Evolutionary conservation across 2,797 vertebrate genomes (phyloP), one percentile per base, ranked within the genome.

Genomic region (Echeneis naucrates): DNA sequence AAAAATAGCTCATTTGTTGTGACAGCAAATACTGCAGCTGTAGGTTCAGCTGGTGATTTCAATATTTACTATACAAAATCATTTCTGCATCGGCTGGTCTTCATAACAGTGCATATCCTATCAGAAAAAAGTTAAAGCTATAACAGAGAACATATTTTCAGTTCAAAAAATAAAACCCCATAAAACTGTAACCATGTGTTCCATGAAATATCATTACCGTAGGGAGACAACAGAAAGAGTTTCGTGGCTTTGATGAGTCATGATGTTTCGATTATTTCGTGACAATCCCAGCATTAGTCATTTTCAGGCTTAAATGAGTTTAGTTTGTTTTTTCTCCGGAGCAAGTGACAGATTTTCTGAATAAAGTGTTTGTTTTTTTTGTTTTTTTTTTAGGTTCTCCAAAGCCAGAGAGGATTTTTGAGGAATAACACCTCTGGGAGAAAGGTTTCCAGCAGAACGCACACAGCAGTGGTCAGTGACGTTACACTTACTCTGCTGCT

Each of bases 391-490:
- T 16, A 42, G 40, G 7, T 42, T 19, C 38, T 12, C 6, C 14
- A 7, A 16, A 42, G 16, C 4, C 40, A 12, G 35, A 37, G 35
- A 42, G 40, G 14, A 42, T 3, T 37, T 42, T 6, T 42, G 40
- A 61, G 21, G 24, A 11, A 44, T 37, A 53, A 67, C 1, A 30
- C 35, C 19, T 45, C 30, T 8, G 52, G 24, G 23, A 47, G 38
- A 69, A 68, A 67, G 48, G 30, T 48, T 58, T 57, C 37, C 68
- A 60, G 53, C 42, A 64, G 68, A 62, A 23, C 23, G 61, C 61
- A 63, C 67, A 68, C 3, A 63, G 50, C 12, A 59, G 53, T 17
- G 72, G 64, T 30, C 5, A 11, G 44, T 75, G 81, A 84, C 16
- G 55, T 65, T 50, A 13, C 23, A 23, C n/a, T n/a, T 3, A 23